These are phyloP conservation scores for Tinea pellionella DNA, from an alignment of 2,888 invertebrate species.

Conservation along the genomic window DNA sequence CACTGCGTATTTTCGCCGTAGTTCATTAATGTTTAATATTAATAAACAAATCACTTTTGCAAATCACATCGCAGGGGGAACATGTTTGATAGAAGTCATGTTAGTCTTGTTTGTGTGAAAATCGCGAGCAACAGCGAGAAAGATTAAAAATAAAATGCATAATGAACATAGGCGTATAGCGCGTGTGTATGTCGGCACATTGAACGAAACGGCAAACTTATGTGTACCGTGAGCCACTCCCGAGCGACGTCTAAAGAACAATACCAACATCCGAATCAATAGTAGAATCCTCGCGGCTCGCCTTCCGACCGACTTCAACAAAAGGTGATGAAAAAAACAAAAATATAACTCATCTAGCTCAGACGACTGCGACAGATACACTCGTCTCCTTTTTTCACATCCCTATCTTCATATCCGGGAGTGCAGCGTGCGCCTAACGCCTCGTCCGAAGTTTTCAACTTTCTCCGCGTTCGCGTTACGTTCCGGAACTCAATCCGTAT, in stretches of 20 bases:
- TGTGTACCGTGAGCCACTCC: neutral
- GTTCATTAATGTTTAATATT: too few relatives aligned
- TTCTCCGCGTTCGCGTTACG: constrained; percentile 6
- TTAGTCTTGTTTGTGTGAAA: too few relatives aligned
- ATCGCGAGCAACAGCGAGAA: too few relatives aligned
- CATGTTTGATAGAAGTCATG: too few relatives aligned
- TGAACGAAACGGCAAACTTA: neutral
- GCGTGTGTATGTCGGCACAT: too few relatives aligned
- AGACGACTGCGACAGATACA: constrained; percentile 12
- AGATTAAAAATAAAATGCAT: too few relatives aligned
- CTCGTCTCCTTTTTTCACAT: constrained; percentile 36
- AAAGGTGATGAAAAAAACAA: constrained; percentile 13
- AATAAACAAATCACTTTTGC: too few relatives aligned
- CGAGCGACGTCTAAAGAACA: neutral
- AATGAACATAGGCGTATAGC: too few relatives aligned
- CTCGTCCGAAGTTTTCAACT: neutral
- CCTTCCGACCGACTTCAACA: constrained; percentile 13
- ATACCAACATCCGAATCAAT: constrained; percentile 3
- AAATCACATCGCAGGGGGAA: too few relatives aligned
- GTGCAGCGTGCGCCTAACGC: constrained; percentile 18
- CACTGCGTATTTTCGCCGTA: neutral
- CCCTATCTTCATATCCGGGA: constrained; percentile 65
- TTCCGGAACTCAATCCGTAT: neutral
- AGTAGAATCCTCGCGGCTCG: neutral
- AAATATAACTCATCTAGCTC: constrained; percentile 13